Evolutionary conservation across 1,140 invertebrate genomes (phyloP).

Genomic region (Onthophagus taurus): DNA sequence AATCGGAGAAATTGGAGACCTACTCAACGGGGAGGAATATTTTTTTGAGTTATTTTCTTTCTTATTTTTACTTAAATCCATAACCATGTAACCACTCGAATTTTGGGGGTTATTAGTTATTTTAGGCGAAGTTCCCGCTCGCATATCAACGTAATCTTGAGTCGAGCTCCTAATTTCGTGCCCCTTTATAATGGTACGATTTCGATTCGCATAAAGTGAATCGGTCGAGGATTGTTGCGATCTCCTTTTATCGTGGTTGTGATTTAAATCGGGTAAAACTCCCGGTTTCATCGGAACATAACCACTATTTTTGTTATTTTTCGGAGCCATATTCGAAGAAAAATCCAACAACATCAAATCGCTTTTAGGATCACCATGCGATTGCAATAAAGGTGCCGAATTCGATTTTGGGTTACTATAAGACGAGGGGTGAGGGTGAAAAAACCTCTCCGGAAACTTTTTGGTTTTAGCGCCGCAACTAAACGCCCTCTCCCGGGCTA

Average conservation of each 20-base stretch:
- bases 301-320: constrained; percentile 36
- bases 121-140: constrained; percentile 18
- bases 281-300: constrained; percentile 49
- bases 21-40: neutral
- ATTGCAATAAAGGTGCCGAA: constrained; percentile 46
- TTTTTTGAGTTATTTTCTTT: neutral
- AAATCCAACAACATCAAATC: constrained; percentile 78
- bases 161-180: constrained; percentile 26
- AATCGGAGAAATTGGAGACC: constrained; percentile 10
- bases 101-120: constrained; percentile 4
- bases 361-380: constrained; percentile 53
- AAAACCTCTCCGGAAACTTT: constrained; percentile 29
- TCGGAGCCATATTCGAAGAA: constrained; percentile 47
- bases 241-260: neutral
- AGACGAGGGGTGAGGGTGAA: constrained; percentile 29
- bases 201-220: constrained; percentile 5
- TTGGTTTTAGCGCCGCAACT: constrained; percentile 58
- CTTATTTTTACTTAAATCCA: constrained; percentile 14
- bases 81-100: constrained; percentile 17
- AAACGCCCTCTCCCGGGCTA: constrained; percentile 52
- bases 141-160: constrained; percentile 41
- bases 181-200: constrained; percentile 1
- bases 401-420: constrained; percentile 42
- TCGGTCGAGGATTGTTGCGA: constrained; percentile 12
- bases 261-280: neutral